Evolutionary conservation across 2,113 vertebrate species (phyloP), one percentile per base, ranked within the genome.

Genomic region (Cebidichthys violaceus): DNA sequence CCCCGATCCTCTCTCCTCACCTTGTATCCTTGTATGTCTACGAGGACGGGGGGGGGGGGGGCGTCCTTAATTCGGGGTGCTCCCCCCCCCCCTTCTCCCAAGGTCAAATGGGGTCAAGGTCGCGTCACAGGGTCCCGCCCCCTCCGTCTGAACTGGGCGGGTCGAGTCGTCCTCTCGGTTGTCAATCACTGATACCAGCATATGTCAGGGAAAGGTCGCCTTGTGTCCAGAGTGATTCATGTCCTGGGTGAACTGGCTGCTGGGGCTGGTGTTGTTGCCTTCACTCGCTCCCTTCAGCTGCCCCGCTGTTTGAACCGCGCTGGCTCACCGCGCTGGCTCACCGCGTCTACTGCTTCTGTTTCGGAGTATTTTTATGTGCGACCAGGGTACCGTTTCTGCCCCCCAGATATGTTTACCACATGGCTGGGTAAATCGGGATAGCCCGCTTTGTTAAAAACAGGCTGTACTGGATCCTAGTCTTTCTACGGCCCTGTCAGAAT

Each of bases 11-110:
- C 83, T 79, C 81, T 77, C 85, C 81, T 64, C 86, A 91, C 92
- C 84, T 86, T 93, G 85, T 90, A 89, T 87, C 92, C 84, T 86
- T 93, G 85, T 90, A 89, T 87, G 91, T 93, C 84, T 82, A 75
- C 22, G 54, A 77, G 74, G 73, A 71, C 47, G 82, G 35, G 7
- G 35, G 35, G 35, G 35, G 35, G 61, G 85, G 87, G 9, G 72
- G 59, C 71, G 89, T 84, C 86, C 72, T 89, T 90, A 86, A 78
- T 18, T 91, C 70, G 74, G 71, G 71, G 89, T 88, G 85, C 89
- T 86, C 4, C 82, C 66, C 65, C 52, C 41, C 41, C 41, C 41
- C 41, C 10, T 41, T 9, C 43, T 10, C 18, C 45, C n/a, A 69
- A 81, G 90, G 92, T 93, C 86, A 84, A 61, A 57, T 29, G 1